Conservation (phyloP, 1,140 invertebrate species). For the Pomacea maculata region DNA sequence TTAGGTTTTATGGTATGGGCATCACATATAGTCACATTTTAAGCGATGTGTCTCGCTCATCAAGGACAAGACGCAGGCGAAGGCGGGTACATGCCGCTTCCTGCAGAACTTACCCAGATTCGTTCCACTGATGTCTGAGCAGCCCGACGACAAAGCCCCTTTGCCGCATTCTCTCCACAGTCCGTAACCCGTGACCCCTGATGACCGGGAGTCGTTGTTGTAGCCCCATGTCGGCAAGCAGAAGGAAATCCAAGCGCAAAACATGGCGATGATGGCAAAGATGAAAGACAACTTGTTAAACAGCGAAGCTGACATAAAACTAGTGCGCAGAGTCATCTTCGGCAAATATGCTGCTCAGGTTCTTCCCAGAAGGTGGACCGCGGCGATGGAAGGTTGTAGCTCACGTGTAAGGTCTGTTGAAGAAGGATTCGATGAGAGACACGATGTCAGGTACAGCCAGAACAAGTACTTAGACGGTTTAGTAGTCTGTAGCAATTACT, state of each 20-base stretch:
- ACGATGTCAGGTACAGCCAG: too few species aligned
- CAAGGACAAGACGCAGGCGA: too few species aligned
- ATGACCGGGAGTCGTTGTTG: neutral
- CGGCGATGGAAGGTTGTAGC: too few species aligned
- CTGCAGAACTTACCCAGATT: conserved; percentile 8
- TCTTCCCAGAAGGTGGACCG: too few species aligned
- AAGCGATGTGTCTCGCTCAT: too few species aligned
- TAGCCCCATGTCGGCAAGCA: conserved; percentile 10
- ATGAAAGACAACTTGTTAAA: conserved; percentile 11
- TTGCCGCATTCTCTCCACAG: conserved; percentile 1
- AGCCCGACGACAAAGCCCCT: neutral
- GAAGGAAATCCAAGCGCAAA: conserved; percentile 10
- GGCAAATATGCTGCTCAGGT: neutral
- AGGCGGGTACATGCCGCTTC: neutral
- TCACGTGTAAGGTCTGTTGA: too few species aligned
- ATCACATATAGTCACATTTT: too few species aligned
- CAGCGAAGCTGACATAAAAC: conserved; percentile 4
- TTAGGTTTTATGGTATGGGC: too few species aligned
- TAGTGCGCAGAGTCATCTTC: conserved; percentile 14
- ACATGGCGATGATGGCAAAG: conserved; percentile 13
- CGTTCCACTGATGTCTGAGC: conserved; percentile 4
- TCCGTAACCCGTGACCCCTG: neutral
- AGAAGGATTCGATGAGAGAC: too few species aligned
- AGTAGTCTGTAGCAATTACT: too few species aligned
- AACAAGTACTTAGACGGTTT: too few species aligned